Base-by-base conservation (phyloP, 2,888 invertebrate species). In the Oconnorella tubifera region DNA sequence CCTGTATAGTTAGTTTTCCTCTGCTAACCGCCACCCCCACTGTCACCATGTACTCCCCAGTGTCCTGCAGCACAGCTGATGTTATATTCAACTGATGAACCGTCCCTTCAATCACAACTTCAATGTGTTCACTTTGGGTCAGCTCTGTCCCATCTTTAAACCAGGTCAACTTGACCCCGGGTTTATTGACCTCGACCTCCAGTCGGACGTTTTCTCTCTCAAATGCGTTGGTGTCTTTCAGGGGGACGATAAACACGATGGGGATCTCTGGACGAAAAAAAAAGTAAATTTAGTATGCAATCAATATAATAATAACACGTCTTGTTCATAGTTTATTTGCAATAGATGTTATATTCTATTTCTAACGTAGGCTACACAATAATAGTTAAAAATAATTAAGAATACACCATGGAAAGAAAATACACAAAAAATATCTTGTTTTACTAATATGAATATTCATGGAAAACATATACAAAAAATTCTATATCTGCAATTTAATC, bases 1-100 rank as follows among this genome's bases (percentile, higher is more conserved):
- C n/a, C n/a, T n/a, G n/a, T n/a, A n/a, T n/a, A n/a, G 48, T 59
- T 14, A 71, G 62, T 14, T 25, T 33, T 3, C 63, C 72, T 28
- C 64, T 63, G 31, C 66, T 64, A n/a, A 66, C 63, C 19, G 73
- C 60, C 4, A 63, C 40, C 19, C 67, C 66, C 28, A 67, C 67
- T 10, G 63, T 73, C 76, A 94, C 92, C 0, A 90, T 88, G 80
- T 95, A 97, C 74, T 88, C 87, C n/a, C 91, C 94, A 56, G 87
- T 88, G 82, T 97, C 96, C 64, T 87, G 87, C 0, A 86, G 81
- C 68, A 88, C 87, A 50, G 91, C 88, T 70, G 93, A 90, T 77
- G 90, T 89, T n/a, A n/a, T n/a, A n/a, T n/a, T n/a, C n/a, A n/a
- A n/a, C n/a, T n/a, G 75, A 63, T 79, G 70, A 27, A 60, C 49